Base-by-base conservation (phyloP, 2,888 invertebrate genomes). In the Rotaria socialis region DNA sequence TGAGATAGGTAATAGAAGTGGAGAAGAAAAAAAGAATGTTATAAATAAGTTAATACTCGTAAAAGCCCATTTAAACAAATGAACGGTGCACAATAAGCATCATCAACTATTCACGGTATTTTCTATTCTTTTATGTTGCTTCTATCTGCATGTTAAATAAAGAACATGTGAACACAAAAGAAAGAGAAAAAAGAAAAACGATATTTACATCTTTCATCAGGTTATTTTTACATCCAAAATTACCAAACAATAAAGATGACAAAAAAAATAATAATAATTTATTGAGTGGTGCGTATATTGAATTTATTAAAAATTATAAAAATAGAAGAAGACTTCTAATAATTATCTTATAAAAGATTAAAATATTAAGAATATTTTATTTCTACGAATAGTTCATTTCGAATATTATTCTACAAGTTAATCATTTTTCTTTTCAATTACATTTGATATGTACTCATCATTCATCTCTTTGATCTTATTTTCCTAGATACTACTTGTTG, bases 11-110 rank as follows among this genome's bases (percentile, higher is more conserved):
- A 22, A 55, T 27, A 67, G 27, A 27, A 35, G 35, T 19, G 19
- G 35, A 35, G 27, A 11, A 35, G 35, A 35, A 35, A 67, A 35
- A 67, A 67, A 16, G 35, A 67, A 67, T 67, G 67, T 35, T 67
- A 67, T 67, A 67, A 67, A 67, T 67, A 67, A 67, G 67, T 67
- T 67, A 67, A 67, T 67, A 67, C 67, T 67, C 67, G 67, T 67
- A 67, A 67, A 35, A 67, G 67, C 67, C 67, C 67, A 67, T 67
- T 67, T 67, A 67, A 67, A 67, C 67, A 67, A 67, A 67, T 67
- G 67, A 67, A 67, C 67, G 67, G 67, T 67, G 67, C 67, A 67
- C 67, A 41, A 67, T 35, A 67, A 67, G 67, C 67, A 67, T 67
- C 67, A 67, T 67, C 67, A 67, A 67, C 67, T 67, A 67, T 67